These are phyloP conservation scores for Bovichtus variegatus DNA, from an alignment of 2,797 vertebrate genomes.

Conservation along the genomic window DNA sequence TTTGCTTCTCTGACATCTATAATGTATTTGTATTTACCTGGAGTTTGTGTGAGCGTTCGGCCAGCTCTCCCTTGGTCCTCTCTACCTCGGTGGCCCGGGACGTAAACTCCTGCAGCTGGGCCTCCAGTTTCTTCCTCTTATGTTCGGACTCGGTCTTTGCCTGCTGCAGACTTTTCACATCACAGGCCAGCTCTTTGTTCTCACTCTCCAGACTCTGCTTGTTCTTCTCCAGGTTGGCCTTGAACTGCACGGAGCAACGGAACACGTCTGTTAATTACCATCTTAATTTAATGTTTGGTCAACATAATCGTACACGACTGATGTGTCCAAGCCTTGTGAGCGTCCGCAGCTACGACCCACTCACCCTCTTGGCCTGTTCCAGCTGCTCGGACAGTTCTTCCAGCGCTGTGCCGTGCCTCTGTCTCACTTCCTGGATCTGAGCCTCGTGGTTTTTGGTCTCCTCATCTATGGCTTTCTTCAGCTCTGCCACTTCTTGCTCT, in stretches of 20 bases:
- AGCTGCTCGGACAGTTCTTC: slow-evolving; percentile 97
- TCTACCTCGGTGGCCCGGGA: slow-evolving; percentile 91
- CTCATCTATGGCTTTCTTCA: slow-evolving; percentile 97
- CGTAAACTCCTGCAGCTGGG: slow-evolving; percentile 92
- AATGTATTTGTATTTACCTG: slow-evolving; percentile 85
- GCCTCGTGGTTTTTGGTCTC: slow-evolving; percentile 95
- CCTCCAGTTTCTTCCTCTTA: slow-evolving; percentile 95
- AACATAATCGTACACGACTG: background rate
- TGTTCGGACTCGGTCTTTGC: slow-evolving; percentile 93
- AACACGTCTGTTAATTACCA: background rate
- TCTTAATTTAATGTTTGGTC: background rate
- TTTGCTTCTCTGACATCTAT: background rate
- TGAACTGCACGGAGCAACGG: slow-evolving; percentile 84
- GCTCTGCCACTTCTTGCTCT: slow-evolving; percentile 96
- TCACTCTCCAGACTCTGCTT: slow-evolving; percentile 94
- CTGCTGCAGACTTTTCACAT: slow-evolving; percentile 95
- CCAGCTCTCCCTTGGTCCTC: slow-evolving; percentile 88
- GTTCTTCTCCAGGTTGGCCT: slow-evolving; percentile 95
- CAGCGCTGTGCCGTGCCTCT: slow-evolving; percentile 90
- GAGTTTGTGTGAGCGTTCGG: slow-evolving; percentile 91
- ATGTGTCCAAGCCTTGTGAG: background rate
- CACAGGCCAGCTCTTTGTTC: slow-evolving; percentile 93
- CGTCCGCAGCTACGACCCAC: slow-evolving; percentile 16
- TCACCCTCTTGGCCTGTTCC: slow-evolving; percentile 96
- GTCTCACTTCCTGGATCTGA: slow-evolving; percentile 96